These are phyloP conservation scores for Musca domestica DNA, from an alignment of 1,140 invertebrate genomes.

Conservation along the genomic window DNA sequence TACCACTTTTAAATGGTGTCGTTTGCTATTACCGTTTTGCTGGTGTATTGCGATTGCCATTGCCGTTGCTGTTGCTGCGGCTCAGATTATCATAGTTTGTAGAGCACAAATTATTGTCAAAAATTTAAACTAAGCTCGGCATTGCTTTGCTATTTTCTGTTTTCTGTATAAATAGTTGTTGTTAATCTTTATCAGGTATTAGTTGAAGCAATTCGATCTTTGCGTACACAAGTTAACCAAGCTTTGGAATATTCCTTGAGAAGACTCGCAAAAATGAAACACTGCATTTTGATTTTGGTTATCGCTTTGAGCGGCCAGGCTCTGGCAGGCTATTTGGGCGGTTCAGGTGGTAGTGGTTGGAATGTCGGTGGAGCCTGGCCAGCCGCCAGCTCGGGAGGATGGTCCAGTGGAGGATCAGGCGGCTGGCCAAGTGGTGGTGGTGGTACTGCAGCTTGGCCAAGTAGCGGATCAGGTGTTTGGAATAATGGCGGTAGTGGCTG, in stretches of 20 bases:
- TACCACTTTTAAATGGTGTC: background rate
- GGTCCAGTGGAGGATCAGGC: constrained; percentile 9
- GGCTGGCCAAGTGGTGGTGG: constrained; percentile 28
- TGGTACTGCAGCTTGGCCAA: background rate
- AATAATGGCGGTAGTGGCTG: constrained; percentile 19
- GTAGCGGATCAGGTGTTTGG: constrained; percentile 26
- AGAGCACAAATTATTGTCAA: no score
- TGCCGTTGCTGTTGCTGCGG: background rate
- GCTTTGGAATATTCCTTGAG: background rate
- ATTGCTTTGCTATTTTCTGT: background rate
- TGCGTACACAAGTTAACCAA: background rate
- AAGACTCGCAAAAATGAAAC: background rate
- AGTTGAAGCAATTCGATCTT: constrained; percentile 25
- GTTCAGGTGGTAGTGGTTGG: constrained; percentile 23
- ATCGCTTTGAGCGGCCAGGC: constrained; percentile 19
- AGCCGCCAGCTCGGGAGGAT: background rate
- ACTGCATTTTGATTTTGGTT: constrained; percentile 14
- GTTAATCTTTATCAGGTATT: constrained; percentile 15
- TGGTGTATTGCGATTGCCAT: constrained; percentile 11
- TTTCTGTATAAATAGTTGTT: constrained; percentile 25
- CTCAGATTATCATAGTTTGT: background rate
- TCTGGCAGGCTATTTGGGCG: constrained; percentile 23
- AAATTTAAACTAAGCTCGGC: background rate
- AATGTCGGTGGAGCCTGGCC: constrained; percentile 14
- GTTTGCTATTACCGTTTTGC: constrained; percentile 7